Evolutionary conservation across 92 coral and sea anemone genomes (phyloP), one percentile per base, ranked within the genome.

Genomic region (Siderastrea radians): DNA sequence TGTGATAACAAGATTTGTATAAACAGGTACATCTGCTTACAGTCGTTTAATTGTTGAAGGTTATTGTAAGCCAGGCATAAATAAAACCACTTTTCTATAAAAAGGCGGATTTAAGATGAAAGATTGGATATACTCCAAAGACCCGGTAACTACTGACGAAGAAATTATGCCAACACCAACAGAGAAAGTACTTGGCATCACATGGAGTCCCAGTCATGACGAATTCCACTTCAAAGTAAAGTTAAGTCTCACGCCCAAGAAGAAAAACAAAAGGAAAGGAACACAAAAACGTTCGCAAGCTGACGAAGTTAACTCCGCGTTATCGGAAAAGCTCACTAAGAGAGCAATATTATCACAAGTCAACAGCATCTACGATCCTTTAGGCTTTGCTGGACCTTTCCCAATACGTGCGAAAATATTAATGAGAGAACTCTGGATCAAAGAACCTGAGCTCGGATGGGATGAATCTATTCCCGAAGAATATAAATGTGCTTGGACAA

Each of bases 321-420:
- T 26, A 26, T 26, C 38, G 38, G 38, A 26, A 26, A 26, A 26
- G 38, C 38, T 26, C 38, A 26, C 38, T 26, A 26, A 26, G 38
- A 26, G 38, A 26, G 38, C 38, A 26, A 26, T 26, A 26, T 26
- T 26, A 26, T 26, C 38, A 26, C 38, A 26, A 26, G 38, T 26
- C 38, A 26, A 26, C 38, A 26, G 38, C 38, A 26, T 26, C 38
- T 26, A 26, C 38, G 38, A 26, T 58, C 92, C 86, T 7, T n/a
- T 83, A 17, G 92, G 92, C 16, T 76, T 87, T 38, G 90, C 92
- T 6, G 87, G 80, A 3, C 92, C 90, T 17, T 84, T 92, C 80
- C 87, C 91, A 63, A 80, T 91, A 50, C 82, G 92, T 45, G 89
- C 94, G 16, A 83, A 88, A 61, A 83, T 92, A 49, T 65, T 92